phyloP scores from a whole-genome alignment of 2,113 vertebrate species.

The Hemiprocne comata region DNA sequence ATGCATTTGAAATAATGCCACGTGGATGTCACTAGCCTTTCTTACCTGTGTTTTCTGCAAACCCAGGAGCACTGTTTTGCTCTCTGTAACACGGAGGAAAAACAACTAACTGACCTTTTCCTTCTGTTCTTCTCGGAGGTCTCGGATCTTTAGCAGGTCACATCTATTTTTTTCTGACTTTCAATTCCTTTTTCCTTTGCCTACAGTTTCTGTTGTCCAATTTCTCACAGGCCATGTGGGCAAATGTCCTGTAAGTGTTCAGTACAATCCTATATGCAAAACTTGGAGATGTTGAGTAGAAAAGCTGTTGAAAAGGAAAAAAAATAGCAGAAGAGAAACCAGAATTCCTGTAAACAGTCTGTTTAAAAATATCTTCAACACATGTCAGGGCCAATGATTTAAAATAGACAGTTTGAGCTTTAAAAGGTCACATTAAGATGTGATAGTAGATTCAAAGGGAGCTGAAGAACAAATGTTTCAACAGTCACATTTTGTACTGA shows the following conservation, averaged over 20 bases:
- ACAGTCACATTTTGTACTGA: conserved; percentile 34
- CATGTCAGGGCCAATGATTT: background rate
- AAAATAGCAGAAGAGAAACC: conserved; percentile 61
- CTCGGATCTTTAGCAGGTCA: background rate
- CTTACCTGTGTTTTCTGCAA: background rate
- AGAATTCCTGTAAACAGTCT: conserved; percentile 63
- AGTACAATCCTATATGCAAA: background rate
- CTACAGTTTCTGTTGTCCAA: background rate
- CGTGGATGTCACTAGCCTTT: background rate
- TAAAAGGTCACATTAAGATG: background rate
- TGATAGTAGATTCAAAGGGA: background rate
- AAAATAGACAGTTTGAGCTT: conserved; percentile 33
- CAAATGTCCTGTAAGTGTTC: background rate
- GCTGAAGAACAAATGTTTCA: background rate
- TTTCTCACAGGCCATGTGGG: background rate
- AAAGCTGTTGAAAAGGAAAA: conserved; percentile 30
- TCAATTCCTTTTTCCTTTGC: background rate
- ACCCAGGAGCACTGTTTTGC: rapidly evolving
- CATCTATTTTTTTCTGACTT: background rate
- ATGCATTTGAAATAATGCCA: background rate
- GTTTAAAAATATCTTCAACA: conserved; percentile 60
- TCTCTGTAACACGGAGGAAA: background rate
- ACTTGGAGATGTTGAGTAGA: conserved; percentile 7
- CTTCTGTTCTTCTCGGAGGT: background rate
- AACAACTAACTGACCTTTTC: background rate